Evolutionary conservation across 2,888 invertebrate genomes (phyloP), one percentile per base, ranked within the genome.

Genomic region (Athrips mouffetella): DNA sequence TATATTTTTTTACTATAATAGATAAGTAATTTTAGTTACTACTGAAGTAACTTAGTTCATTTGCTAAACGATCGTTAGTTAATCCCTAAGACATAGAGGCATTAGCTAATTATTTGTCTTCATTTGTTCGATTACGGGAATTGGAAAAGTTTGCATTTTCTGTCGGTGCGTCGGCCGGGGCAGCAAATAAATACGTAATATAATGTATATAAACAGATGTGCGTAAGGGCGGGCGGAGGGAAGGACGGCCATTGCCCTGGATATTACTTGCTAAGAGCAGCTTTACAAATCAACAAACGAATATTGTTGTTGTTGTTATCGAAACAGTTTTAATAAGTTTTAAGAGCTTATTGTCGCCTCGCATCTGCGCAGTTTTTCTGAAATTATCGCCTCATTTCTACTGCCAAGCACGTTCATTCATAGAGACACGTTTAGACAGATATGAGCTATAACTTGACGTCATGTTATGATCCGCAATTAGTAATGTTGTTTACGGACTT

Each of bases 231-330:
- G 62, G 62, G 67, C 64, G 70, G 66, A 71, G 70, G 73, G 76
- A 35, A 85, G 82, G 83, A 73, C 81, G 81, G 80, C 59, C 81
- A 60, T 75, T 81, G 79, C 73, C 76, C 80, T 68, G 30, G 27
- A 25, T 21, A 42, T 15, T 15, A 29, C 41, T 13, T 29, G 37
- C n/a, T 21, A n/a, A 18, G 11, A 20, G 10, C 37, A 11, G 8
- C 33, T 37, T 21, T 37, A n/a, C 37, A 37, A 21, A n/a, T n/a
- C n/a, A n/a, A n/a, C n/a, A n/a, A n/a, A n/a, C n/a, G n/a, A n/a
- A n/a, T n/a, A n/a, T 3, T 2, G 27, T 7, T 7, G 27, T 2
- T 27, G 27, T 27, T 27, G n/a, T 2, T 2, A 27, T 27, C 3
- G 27, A 27, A 27, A n/a, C 2, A 10, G n/a, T 27, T 27, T 7